Conservation (phyloP, 2,113 vertebrate genomes). For the Hippocampus barbouri region DNA sequence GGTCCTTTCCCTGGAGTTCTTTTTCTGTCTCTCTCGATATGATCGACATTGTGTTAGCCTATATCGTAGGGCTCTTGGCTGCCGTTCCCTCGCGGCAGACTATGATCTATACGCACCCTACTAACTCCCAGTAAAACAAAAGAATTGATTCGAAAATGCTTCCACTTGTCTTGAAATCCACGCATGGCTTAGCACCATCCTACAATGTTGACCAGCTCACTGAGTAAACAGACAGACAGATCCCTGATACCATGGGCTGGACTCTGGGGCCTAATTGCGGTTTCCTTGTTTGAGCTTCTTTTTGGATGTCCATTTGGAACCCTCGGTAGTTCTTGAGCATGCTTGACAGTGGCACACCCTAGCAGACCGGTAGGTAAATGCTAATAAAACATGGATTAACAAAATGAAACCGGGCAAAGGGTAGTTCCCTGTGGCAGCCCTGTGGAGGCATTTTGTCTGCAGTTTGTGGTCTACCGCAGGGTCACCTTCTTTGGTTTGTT, state of each 20-base stretch:
- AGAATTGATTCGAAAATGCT: slow-evolving; percentile 7
- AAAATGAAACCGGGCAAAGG: not conserved
- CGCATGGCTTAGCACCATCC: not conserved
- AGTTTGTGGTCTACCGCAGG: not conserved
- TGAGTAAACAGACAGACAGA: slow-evolving; percentile 2
- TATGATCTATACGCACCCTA: not conserved
- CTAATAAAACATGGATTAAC: not conserved
- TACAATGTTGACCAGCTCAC: not conserved
- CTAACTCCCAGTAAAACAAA: slow-evolving; percentile 7
- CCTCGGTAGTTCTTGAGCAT: not conserved
- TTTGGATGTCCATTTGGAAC: not conserved
- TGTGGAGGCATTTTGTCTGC: not conserved
- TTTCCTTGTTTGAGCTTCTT: not conserved
- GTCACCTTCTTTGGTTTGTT: not conserved
- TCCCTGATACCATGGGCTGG: not conserved
- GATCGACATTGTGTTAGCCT: not conserved
- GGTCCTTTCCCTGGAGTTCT: not conserved
- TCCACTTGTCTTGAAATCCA: slow-evolving; percentile 6
- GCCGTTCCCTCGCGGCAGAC: not conserved
- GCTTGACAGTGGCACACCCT: not conserved
- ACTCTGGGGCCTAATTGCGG: not conserved
- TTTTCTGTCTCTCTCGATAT: not conserved
- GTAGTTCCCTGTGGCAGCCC: not conserved
- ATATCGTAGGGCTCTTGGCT: not conserved
- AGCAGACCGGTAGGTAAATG: not conserved